Evolutionary conservation across 2,113 vertebrate genomes (phyloP), one percentile per base, ranked within the genome.

Genomic region (Gila orcuttii): DNA sequence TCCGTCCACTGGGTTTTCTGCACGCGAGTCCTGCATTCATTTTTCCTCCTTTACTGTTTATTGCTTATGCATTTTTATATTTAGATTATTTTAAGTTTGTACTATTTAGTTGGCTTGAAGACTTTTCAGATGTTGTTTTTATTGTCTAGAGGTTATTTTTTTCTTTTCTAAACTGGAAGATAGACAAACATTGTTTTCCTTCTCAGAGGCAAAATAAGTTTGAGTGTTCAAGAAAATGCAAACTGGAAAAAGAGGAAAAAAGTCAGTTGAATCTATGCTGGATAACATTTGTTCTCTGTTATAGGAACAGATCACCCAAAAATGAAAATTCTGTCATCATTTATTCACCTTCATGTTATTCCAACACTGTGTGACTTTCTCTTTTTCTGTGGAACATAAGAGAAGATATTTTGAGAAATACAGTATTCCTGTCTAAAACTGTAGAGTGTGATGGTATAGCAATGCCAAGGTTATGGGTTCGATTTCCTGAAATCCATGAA

Each of bases 121-220:
- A 57, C 3, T 79, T 79, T 79, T 79, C 5, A 33, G 28, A 52
- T 59, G 19, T n/a, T 23, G 39, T 86, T 75, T 82, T 68, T 78
- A 2, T 33, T 25, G 19, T 79, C 50, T 59, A 42, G 31, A 47
- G 11, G 7, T n/a, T 55, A 2, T 50, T 83, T 64, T 79, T 47
- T 15, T 82, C 90, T 89, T 86, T 82, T 91, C 89, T 92, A 87
- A 86, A 90, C 87, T 90, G 90, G 88, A 88, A 93, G 88, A 94
- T 55, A 77, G 47, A 55, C 8, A 31, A 77, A 77, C 75, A 55
- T 47, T 77, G 75, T 31, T 77, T 52, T 77, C 9, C 31, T 52
- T 77, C 75, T 77, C 75, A 55, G 7, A 77, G 75, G 50, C 75
- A 10, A 55, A 73, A 42, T 73, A 23, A 57, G 55, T 57, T 21